Percentiles rank a stretch among this genome's conserved stretches.
These are phyloP conservation scores for Pangasius macronema DNA, from an alignment of 2,797 vertebrate species.

Conservation along the genomic window DNA sequence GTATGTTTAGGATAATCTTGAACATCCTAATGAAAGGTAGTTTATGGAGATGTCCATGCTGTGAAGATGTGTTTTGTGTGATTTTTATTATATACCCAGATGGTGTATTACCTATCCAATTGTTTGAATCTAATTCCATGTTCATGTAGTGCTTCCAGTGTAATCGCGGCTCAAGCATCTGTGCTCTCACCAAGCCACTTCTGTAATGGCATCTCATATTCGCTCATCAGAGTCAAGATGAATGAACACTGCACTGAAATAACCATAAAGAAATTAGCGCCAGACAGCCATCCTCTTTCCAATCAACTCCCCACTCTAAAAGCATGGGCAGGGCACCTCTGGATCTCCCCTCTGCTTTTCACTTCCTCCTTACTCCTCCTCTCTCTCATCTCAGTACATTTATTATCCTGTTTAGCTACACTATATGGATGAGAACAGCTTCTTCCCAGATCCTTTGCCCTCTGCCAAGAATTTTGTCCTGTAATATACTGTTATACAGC, in stretches of 20 bases:
- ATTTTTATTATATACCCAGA: slow-evolving; percentile 5
- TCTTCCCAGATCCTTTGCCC: background rate
- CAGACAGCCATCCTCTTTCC: slow-evolving; percentile 30
- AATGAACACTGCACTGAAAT: slow-evolving; percentile 48
- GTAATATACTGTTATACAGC: background rate
- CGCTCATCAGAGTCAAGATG: slow-evolving; percentile 49
- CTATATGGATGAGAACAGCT: background rate
- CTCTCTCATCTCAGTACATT: slow-evolving; percentile 30
- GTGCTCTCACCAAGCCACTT: slow-evolving; percentile 40
- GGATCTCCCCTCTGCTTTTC: background rate
- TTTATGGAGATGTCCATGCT: slow-evolving; percentile 5
- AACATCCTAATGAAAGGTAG: background rate
- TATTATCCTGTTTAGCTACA: background rate
- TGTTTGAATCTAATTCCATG: slow-evolving; percentile 25
- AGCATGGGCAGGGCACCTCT: slow-evolving; percentile 20
- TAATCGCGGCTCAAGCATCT: slow-evolving; percentile 32
- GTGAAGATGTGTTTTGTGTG: background rate
- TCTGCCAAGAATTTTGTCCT: background rate
- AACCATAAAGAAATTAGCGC: slow-evolving; percentile 49
- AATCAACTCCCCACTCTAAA: slow-evolving; percentile 38
- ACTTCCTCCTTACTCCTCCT: slow-evolving; percentile 17
- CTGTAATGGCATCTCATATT: slow-evolving; percentile 48
- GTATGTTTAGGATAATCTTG: background rate
- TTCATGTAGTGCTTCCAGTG: slow-evolving; percentile 34
- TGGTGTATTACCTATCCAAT: slow-evolving; percentile 14